A percentile compares a stretch with the other conserved stretches of the same genome.
Conservation (phyloP, 2,113 vertebrate genomes). For the Sphyrna mokarran region DNA sequence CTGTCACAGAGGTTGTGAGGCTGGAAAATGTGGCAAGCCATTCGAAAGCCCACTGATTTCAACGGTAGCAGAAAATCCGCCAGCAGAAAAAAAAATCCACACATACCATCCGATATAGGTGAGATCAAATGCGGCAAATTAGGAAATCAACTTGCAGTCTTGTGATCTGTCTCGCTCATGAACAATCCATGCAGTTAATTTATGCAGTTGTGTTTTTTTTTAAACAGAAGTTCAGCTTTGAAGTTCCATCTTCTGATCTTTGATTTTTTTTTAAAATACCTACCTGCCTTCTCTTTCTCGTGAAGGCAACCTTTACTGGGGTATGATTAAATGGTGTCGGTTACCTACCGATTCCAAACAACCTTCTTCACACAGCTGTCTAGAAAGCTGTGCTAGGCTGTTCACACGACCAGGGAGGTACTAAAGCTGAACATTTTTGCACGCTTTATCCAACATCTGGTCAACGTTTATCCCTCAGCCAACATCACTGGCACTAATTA, state of each 20-base stretch:
- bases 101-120: neutral
- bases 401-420: neutral
- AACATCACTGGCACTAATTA: neutral
- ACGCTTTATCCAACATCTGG: neutral
- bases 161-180: neutral
- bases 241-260: neutral
- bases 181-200: neutral
- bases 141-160: neutral
- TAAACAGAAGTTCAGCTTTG: neutral
- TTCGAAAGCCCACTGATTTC: no score
- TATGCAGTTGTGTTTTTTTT: neutral
- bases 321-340: neutral
- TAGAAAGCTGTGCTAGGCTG: neutral
- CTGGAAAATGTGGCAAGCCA: no score
- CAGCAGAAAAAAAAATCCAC: no score
- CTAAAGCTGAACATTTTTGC: neutral
- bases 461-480: neutral
- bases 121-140: neutral
- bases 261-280: neutral
- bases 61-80: no score
- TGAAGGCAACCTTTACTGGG: neutral
- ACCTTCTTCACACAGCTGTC: neutral
- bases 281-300: neutral
- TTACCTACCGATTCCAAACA: neutral
- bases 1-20: no score